Evolutionary conservation across 2,888 invertebrate species (phyloP), one percentile per base, ranked within the genome.

Genomic region (Dorcus parallelipipedus): DNA sequence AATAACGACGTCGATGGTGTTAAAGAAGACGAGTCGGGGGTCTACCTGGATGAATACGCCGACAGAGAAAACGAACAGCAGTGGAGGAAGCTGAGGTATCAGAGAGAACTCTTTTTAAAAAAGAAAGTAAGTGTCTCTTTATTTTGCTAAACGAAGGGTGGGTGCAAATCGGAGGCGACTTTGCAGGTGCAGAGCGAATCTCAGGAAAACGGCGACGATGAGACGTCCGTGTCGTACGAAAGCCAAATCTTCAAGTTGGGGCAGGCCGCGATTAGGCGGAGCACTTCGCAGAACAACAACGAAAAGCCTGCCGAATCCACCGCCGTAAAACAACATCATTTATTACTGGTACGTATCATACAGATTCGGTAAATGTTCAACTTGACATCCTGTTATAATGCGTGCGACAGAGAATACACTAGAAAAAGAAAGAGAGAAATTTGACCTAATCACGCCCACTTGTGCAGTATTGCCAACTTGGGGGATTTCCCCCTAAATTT

Each of bases 11-110:
- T 9, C n/a, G 38, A 7, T 14, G 58, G 61, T 43, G 74, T 74
- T 53, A 71, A 65, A 51, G 73, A 74, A 39, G 72, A 73, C n/a
- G 78, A 79, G 20, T 77, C 74, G 33, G 75, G 72, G 39, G 72
- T 67, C 3, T 68, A 67, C 66, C 84, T 86, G 67, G 85, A 87
- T 64, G 90, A 90, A 51, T 33, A 33, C 3, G 26, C 26, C 26
- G 90, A 90, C 56, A 84, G 84, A 49, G 88, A 89, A 66, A 84
- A 84, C 51, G 93, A 93, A 69, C 85, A 86, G 65, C 82, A 87
- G 64, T 93, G 92, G 90, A 83, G 93, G 52, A 89, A 88, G 72
- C 85, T 87, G 73, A 83, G 93, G 62, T 85, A 88, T 64, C 91
- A 95, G 73, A 81, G 93, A 33, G 92, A 94, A 76, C 85, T 88